Base-by-base conservation (phyloP, 2,888 invertebrate species). In the Agrotis puta region DNA sequence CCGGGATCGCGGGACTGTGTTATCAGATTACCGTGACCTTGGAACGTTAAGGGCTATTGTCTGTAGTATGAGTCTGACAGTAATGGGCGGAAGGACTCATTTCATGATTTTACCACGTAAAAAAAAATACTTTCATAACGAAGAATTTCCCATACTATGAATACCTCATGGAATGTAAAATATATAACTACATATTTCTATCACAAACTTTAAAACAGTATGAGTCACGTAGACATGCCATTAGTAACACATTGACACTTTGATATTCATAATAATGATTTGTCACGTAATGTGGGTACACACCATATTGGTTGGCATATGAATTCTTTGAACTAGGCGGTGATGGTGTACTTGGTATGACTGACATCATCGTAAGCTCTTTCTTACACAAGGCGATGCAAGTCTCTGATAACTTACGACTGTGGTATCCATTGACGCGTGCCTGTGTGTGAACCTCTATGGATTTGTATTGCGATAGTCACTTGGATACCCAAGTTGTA, bases 231-330 rank as follows among this genome's bases (percentile, higher is more conserved):
- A 67, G 61, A 50, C 74, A 24, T 51, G 59, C 20, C 58, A 64
- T 71, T 65, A 33, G 33, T 65, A 56, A 64, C 16, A 66, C 22
- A 48, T 72, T 14, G 14, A 53, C 43, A 22, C 18, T 48, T 20
- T 59, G 79, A 77, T 77, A 77, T 67, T 70, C 67, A 80, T 80
- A 73, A 64, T 67, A 80, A 64, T 56, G 77, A 82, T 85, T 76
- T 80, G 77, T 82, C 86, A 86, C 87, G 83, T 83, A 77, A 77
- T 79, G 62, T 82, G 71, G 84, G 74, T 73, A 45, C 74, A n/a
- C 16, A 27, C 51, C 57, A 43, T 74, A 51, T 73, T 39, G 74
- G 68, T 18, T 78, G 70, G 47, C 61, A 45, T 39, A 64, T n/a
- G 33, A 45, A 24, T 57, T 47, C 50, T 57, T 65, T 74, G 48